A percentile compares a stretch with the other conserved stretches of the same genome.
Conservation (phyloP, 1,140 invertebrate species). For the Leptopilina clavipes region DNA sequence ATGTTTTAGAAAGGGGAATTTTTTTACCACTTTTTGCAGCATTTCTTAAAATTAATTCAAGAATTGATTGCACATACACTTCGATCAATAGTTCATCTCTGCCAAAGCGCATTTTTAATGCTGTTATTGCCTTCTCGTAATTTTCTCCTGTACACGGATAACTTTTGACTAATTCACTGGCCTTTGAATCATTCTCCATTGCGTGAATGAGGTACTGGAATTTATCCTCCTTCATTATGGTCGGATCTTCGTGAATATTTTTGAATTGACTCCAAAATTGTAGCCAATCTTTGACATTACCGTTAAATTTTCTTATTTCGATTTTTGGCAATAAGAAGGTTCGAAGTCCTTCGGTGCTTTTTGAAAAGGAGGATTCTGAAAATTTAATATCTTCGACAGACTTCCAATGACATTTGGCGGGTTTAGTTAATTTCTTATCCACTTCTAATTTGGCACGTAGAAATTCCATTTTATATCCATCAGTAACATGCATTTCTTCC, state of each 20-base stretch:
- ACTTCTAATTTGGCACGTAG: not conserved
- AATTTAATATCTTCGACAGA: no score
- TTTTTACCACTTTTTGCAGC: constrained; percentile 33
- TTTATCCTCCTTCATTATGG: constrained; percentile 53
- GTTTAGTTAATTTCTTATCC: not conserved
- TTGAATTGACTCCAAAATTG: constrained; percentile 65
- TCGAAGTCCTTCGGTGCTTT: not conserved
- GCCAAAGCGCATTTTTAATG: constrained; percentile 47
- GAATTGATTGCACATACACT: constrained; percentile 56
- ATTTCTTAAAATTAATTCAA: constrained; percentile 51
- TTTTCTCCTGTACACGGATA: constrained; percentile 37
- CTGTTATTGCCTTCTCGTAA: constrained; percentile 39
- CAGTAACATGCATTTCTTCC: no score
- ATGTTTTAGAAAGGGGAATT: constrained; percentile 43
- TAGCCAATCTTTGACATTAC: constrained; percentile 62
- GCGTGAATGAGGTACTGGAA: constrained; percentile 54
- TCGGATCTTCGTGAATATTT: constrained; percentile 62
- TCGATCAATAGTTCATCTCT: constrained; percentile 30
- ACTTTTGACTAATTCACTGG: constrained; percentile 44
- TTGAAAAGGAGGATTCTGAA: not conserved
- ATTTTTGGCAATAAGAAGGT: constrained; percentile 57
- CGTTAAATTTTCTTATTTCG: constrained; percentile 60
- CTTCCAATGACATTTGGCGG: no score
- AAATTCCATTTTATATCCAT: not conserved
- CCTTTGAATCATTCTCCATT: constrained; percentile 44